phyloP scores from a whole-genome alignment of 1,140 invertebrate genomes.

The Drosophila setifemur region DNA sequence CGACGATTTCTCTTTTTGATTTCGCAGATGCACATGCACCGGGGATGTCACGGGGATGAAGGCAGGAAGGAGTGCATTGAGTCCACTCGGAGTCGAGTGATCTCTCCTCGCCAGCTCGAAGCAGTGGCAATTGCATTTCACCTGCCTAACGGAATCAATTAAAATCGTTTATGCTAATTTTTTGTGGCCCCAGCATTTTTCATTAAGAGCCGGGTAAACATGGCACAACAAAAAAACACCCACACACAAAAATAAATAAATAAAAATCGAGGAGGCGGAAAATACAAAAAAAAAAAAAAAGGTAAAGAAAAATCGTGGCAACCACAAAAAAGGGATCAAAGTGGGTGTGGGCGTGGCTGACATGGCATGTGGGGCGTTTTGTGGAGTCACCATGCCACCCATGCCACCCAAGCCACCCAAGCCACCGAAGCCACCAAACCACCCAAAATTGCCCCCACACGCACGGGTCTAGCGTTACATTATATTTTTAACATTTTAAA shows the following conservation, averaged over 20 bases:
- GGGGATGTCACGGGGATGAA: too few species aligned
- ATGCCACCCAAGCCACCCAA: background rate
- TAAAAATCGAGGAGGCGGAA: background rate
- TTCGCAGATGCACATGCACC: too few species aligned
- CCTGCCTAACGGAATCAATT: slow-evolving; percentile 56
- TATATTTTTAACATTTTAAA: slow-evolving; percentile 75
- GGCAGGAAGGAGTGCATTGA: too few species aligned
- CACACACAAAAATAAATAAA: background rate
- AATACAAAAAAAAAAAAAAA: background rate
- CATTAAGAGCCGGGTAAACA: slow-evolving; percentile 67
- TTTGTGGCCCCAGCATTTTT: slow-evolving; percentile 50
- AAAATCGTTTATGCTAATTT: slow-evolving; percentile 72
- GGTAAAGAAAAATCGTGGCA: slow-evolving; percentile 16
- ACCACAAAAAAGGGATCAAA: slow-evolving; percentile 10
- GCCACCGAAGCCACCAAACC: background rate
- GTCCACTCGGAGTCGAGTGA: too few species aligned
- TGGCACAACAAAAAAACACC: background rate
- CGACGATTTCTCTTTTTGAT: slow-evolving; percentile 34
- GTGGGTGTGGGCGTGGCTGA: slow-evolving; percentile 34
- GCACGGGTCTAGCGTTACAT: slow-evolving; percentile 48
- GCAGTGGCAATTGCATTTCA: slow-evolving; percentile 39
- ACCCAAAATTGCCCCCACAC: background rate
- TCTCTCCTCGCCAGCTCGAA: too few species aligned
- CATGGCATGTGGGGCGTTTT: slow-evolving; percentile 30
- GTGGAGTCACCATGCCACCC: background rate